A percentile compares a stretch with the other conserved stretches of the same genome.
Evolutionary conservation across 2,113 vertebrate genomes (phyloP).

Genomic region (Uropsilus gracilis): DNA sequence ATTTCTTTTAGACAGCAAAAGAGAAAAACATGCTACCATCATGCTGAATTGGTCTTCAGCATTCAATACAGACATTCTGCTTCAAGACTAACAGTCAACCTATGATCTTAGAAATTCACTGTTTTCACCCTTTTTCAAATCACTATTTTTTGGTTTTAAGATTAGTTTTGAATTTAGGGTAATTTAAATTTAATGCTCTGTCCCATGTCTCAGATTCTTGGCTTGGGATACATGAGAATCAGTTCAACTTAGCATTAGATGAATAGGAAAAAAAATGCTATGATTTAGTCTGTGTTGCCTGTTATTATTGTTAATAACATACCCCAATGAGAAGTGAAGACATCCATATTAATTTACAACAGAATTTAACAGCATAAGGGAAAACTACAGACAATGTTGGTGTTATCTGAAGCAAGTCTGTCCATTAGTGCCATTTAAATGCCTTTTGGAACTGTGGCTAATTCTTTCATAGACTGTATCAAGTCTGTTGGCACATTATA

Average conservation of each 20-base stretch:
- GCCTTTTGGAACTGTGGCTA: background rate
- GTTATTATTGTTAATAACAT: background rate
- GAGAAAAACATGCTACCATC: constrained; percentile 12
- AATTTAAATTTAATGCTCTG: constrained; percentile 57
- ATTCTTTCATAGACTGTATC: background rate
- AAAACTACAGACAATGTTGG: background rate
- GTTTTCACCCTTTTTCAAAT: constrained; percentile 23
- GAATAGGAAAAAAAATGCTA: background rate
- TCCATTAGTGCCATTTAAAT: background rate
- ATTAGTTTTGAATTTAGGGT: constrained; percentile 71
- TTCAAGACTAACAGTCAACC: background rate
- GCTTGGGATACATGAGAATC: background rate
- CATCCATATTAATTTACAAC: background rate
- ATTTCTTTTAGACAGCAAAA: constrained; percentile 70
- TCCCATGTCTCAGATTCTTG: background rate
- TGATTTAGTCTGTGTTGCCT: background rate
- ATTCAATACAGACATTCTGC: background rate
- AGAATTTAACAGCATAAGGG: background rate
- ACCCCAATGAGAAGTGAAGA: background rate
- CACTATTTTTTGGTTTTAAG: constrained; percentile 52
- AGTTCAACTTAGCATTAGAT: constrained; percentile 8
- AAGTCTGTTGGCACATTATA: background rate
- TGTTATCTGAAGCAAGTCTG: background rate
- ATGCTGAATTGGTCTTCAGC: background rate
- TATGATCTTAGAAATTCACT: background rate